Percentiles rank a stretch among this genome's conserved stretches.
phyloP scores from a whole-genome alignment of 2,797 vertebrate species.

The Gadopsis bispinosus region DNA sequence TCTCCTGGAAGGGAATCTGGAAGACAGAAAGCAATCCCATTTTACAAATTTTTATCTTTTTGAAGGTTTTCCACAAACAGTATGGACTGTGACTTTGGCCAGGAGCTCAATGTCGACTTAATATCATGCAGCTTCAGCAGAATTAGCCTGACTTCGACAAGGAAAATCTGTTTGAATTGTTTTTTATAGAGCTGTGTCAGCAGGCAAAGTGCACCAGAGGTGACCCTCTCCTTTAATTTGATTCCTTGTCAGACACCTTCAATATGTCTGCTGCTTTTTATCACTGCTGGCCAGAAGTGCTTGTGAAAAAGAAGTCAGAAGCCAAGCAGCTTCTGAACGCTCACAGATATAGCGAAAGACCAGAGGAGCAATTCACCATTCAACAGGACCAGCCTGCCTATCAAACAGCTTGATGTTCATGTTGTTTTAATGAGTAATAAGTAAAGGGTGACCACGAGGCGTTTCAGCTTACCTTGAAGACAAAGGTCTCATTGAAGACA shows the following conservation, averaged over 20 bases:
- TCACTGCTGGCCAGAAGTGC: constrained; percentile 42
- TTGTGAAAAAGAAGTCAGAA: constrained; percentile 24
- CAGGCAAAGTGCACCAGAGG: constrained; percentile 60
- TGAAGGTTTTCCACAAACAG: not conserved
- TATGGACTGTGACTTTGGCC: constrained; percentile 38
- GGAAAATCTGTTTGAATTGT: constrained; percentile 55
- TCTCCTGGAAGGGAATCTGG: constrained; percentile 96
- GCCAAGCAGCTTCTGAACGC: constrained; percentile 23
- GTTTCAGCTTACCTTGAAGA: constrained; percentile 90
- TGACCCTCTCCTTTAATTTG: constrained; percentile 75
- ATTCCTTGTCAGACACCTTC: constrained; percentile 73
- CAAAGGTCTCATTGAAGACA: constrained; percentile 96
- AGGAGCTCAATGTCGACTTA: constrained; percentile 31
- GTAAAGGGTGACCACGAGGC: not conserved
- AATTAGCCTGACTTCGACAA: constrained; percentile 62
- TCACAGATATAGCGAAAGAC: constrained; percentile 5
- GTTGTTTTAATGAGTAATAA: constrained; percentile 55
- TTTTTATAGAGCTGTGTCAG: constrained; percentile 69
- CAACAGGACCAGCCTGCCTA: constrained; percentile 17
- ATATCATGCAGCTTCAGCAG: constrained; percentile 62
- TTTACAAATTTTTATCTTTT: not conserved
- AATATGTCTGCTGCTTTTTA: constrained; percentile 55
- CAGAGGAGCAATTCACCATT: constrained; percentile 19
- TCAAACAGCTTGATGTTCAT: constrained; percentile 25
- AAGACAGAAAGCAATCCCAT: constrained; percentile 28